Conservation (phyloP, 2,888 invertebrate genomes). For the Epinotia nisella region DNA sequence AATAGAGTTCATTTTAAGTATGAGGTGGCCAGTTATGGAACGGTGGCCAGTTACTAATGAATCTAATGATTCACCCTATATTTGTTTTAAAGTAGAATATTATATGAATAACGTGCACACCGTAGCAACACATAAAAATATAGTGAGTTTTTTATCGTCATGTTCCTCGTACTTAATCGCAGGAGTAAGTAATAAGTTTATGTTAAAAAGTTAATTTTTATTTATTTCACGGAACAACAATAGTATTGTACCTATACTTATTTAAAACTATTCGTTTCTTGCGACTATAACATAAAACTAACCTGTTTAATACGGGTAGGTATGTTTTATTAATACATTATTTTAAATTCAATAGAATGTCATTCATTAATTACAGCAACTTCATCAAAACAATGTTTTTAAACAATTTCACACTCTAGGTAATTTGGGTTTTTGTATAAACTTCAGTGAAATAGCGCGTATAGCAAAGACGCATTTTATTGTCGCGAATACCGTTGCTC, state of each 20-base stretch:
- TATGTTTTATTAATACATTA: not conserved
- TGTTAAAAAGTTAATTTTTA: constrained; percentile 6
- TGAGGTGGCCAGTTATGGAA: no score
- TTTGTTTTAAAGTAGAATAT: no score
- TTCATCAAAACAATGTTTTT: not conserved
- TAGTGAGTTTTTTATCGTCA: not conserved
- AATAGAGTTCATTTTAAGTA: no score
- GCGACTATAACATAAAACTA: not conserved
- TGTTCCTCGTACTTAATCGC: not conserved
- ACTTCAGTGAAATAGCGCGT: constrained; percentile 6
- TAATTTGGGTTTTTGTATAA: constrained; percentile 10
- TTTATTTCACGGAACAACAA: constrained; percentile 17
- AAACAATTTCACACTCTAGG: not conserved
- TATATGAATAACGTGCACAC: no score
- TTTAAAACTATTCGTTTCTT: not conserved
- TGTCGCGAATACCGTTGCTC: constrained; percentile 16
- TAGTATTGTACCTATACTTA: constrained; percentile 2
- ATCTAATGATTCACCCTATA: no score
- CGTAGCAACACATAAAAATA: no score
- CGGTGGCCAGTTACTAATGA: no score
- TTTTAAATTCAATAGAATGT: not conserved
- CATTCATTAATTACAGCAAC: not conserved
- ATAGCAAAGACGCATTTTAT: constrained; percentile 6
- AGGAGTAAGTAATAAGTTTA: not conserved
- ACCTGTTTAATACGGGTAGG: not conserved